Evolutionary conservation across 2,113 vertebrate species (phyloP).

Genomic region (Puffinus mauretanicus): DNA sequence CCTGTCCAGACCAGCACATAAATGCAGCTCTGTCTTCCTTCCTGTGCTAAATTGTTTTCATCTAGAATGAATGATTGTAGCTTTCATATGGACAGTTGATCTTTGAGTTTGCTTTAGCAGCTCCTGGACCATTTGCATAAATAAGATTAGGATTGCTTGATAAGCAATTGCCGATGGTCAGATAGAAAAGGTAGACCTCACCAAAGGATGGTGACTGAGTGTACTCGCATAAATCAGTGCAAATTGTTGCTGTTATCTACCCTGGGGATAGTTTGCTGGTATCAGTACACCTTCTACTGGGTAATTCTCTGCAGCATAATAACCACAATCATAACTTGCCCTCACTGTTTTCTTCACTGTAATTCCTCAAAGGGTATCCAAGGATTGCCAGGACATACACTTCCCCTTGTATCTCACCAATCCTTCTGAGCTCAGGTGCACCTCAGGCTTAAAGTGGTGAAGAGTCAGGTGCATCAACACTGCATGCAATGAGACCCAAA

Average conservation of each 20-base stretch:
- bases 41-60: not conserved
- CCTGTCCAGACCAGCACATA: not conserved
- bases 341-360: not conserved
- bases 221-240: not conserved
- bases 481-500: not conserved
- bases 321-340: not conserved
- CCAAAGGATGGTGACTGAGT: not conserved
- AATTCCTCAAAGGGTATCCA: not conserved
- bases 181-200: not conserved
- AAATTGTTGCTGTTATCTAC: not conserved
- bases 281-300: not conserved
- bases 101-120: not conserved
- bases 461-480: not conserved
- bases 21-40: not conserved
- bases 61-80: not conserved
- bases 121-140: not conserved
- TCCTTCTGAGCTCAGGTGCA: not conserved
- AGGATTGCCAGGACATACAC: not conserved
- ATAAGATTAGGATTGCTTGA: not conserved
- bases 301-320: not conserved
- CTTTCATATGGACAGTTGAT: not conserved
- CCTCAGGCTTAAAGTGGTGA: not conserved
- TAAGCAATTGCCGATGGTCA: not conserved
- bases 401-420: not conserved
- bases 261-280: not conserved